Evolutionary conservation across 2,113 vertebrate species (phyloP).

Genomic region (Actenoides hombroni): DNA sequence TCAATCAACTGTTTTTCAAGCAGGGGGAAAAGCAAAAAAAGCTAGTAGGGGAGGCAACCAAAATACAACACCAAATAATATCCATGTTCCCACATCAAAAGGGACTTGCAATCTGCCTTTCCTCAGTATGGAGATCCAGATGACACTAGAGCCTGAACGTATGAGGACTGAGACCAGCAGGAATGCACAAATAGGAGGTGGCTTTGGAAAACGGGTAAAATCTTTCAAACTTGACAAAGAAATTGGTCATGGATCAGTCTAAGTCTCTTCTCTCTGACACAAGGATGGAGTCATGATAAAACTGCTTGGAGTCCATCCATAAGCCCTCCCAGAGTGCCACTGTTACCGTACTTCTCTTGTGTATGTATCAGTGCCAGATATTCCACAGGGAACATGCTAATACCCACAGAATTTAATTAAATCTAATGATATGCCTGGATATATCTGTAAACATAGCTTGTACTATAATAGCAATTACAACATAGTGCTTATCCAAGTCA

Average conservation of each 20-base stretch:
- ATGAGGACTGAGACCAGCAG: not conserved
- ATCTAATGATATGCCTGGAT: not conserved
- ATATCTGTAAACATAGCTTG: not conserved
- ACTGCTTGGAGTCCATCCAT: not conserved
- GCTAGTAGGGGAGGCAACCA: not conserved
- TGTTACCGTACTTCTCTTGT: not conserved
- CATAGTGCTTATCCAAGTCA: not conserved
- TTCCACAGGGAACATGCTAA: not conserved
- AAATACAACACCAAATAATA: not conserved
- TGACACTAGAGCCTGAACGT: not conserved
- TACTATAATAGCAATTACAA: not conserved
- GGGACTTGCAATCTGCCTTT: not conserved
- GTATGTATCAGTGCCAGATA: not conserved
- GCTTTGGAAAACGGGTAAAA: not conserved
- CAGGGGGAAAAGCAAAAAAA: not conserved
- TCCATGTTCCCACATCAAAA: not conserved
- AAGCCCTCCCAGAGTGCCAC: not conserved
- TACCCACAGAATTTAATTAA: not conserved
- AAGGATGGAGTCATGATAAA: not conserved
- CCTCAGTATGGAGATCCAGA: not conserved
- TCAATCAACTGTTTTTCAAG: not conserved
- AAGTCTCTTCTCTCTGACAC: not conserved
- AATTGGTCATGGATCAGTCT: not conserved
- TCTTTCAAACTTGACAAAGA: not conserved
- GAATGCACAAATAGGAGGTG: not conserved